Evolutionary conservation across 1,140 invertebrate genomes (phyloP).

Genomic region (Monochamus saltuarius): DNA sequence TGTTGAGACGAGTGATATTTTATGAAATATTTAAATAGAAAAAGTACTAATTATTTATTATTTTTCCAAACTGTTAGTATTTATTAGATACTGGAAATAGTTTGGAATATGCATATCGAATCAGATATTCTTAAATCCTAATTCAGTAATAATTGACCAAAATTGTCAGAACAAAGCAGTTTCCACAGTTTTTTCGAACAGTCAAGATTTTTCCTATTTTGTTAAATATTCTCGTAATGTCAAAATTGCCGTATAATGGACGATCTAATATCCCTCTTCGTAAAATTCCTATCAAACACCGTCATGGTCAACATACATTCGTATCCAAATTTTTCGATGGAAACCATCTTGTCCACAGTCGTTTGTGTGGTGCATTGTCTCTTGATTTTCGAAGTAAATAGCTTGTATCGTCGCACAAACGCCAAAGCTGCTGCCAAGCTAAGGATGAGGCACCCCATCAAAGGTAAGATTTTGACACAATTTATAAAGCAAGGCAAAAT

Average conservation of each 20-base stretch:
- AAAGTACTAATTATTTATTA: too few relatives aligned
- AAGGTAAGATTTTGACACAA: slow-evolving; percentile 24
- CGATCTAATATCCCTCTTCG: slow-evolving; percentile 25
- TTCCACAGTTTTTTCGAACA: too few relatives aligned
- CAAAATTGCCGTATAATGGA: slow-evolving; percentile 33
- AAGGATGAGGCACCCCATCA: slow-evolving; percentile 23
- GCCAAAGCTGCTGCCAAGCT: slow-evolving; percentile 26
- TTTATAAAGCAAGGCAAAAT: too few relatives aligned
- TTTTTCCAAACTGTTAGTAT: too few relatives aligned
- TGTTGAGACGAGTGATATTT: too few relatives aligned
- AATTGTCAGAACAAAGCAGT: too few relatives aligned
- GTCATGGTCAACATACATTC: slow-evolving; percentile 31
- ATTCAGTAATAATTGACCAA: too few relatives aligned
- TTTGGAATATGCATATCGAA: too few relatives aligned
- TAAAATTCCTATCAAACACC: slow-evolving; percentile 31
- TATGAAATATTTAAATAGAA: too few relatives aligned
- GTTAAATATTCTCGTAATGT: slow-evolving; percentile 14
- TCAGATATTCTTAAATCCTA: too few relatives aligned
- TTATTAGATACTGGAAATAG: too few relatives aligned
- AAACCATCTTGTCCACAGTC: slow-evolving; percentile 27
- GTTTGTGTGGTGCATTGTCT: slow-evolving; percentile 30
- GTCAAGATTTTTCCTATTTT: too few relatives aligned
- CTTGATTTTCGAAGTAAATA: slow-evolving; percentile 34
- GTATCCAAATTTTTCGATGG: slow-evolving; percentile 31
- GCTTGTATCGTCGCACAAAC: slow-evolving; percentile 26